Base-by-base conservation (phyloP, 2,888 invertebrate species). In the Ophion obscuratus region DNA sequence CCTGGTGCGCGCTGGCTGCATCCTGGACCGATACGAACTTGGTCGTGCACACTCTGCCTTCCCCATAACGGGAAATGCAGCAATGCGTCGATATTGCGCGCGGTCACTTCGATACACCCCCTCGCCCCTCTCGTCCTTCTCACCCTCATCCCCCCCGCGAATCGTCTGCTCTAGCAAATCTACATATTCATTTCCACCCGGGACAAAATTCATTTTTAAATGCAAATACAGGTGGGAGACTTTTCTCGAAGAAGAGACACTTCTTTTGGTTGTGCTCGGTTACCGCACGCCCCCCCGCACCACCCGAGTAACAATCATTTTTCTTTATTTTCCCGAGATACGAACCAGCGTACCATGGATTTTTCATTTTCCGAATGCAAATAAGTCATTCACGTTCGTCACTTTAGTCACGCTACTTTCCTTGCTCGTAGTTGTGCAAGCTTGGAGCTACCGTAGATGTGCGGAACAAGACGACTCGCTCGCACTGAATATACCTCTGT, bases 81-180 rank as follows among this genome's bases (percentile, higher is more conserved):
- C 85, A 85, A 53, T 82, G 85, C 78, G 82, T 68, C 74, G 75
- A 40, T 77, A 64, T 40, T 70, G 59, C 68, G 17, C 73, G 24
- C 73, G 77, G 83, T 77, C 83, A 81, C 44, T 74, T 75, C 64
- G 67, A 47, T 44, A 62, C 71, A 64, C 67, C 68, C 80, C 80
- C 80, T 68, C 64, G 47, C 59, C 17, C 40, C n/a, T n/a, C 47
- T 67, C 53, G 57, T 70, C 74, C 61, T 11, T 6, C n/a, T n/a
- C n/a, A n/a, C n/a, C n/a, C 36, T 67, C 44, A 2, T 59, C 59
- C 20, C 17, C 20, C 20, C 2, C 20, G 2, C 59, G 5, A 20
- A 20, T 10, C 68, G n/a, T 44, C 20, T 20, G 40, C 20, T 68
- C 20, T 20, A 20, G 20, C 24, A 10, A 68, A 68, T 71, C 57